Evolutionary conservation across 1,140 invertebrate genomes (phyloP).

Genomic region (Maconellicoccus hirsutus): DNA sequence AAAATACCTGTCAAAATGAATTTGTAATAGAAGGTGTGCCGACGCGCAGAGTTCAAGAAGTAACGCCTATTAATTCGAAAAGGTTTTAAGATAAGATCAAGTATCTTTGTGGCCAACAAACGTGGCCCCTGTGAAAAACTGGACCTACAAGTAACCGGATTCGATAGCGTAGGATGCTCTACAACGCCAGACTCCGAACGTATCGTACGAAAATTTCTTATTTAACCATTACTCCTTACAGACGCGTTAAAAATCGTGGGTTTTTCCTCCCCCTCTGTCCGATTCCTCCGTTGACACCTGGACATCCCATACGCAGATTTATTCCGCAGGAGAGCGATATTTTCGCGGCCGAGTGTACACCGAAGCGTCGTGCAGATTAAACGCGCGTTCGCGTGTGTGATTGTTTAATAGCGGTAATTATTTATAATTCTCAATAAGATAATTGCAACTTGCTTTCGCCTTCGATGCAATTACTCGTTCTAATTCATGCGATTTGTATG

Average conservation of each 20-base stretch:
- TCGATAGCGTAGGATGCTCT: conserved; percentile 16
- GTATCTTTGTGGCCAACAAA: not conserved
- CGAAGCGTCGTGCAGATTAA: not conserved
- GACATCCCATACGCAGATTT: too few species aligned
- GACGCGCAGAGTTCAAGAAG: conserved; percentile 15
- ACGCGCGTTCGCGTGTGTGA: not conserved
- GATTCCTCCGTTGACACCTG: too few species aligned
- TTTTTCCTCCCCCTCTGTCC: too few species aligned
- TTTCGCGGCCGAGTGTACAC: too few species aligned
- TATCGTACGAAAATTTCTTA: too few species aligned
- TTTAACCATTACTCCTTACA: too few species aligned
- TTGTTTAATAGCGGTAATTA: conserved; percentile 9
- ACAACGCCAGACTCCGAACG: too few species aligned
- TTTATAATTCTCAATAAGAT: conserved; percentile 2
- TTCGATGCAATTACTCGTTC: not conserved
- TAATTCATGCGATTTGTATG: not conserved
- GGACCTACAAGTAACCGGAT: conserved; percentile 13
- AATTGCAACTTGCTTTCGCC: not conserved
- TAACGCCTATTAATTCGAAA: conserved; percentile 20
- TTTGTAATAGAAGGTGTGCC: conserved; percentile 22
- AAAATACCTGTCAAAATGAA: conserved; percentile 21
- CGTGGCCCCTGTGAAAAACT: not conserved
- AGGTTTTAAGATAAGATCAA: conserved; percentile 17
- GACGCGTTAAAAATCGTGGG: too few species aligned
- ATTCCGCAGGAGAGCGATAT: too few species aligned